phyloP scores from a whole-genome alignment of 2,888 invertebrate species.

The Tinea semifulvella region DNA sequence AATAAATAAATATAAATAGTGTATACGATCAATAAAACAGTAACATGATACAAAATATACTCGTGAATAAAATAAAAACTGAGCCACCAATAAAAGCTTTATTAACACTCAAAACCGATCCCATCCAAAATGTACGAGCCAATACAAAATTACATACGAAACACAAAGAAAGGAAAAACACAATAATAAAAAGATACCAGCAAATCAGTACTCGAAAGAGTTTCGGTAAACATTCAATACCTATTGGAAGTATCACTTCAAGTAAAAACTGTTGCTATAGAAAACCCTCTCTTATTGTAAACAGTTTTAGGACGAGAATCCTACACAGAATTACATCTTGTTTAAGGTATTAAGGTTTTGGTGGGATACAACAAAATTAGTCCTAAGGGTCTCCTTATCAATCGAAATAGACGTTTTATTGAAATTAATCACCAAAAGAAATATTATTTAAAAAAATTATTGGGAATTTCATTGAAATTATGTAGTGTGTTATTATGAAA shows the following conservation, averaged over 20 bases:
- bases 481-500: too few species aligned
- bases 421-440: too few species aligned
- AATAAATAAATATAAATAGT: too few species aligned
- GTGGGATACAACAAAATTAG: neutral
- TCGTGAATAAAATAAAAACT: too few species aligned
- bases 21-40: too few species aligned
- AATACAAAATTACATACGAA: conserved; percentile 1
- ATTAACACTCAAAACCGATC: neutral
- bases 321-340: too few species aligned
- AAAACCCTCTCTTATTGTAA: neutral
- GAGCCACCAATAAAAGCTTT: conserved; percentile 3
- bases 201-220: conserved; percentile 4
- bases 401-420: too few species aligned
- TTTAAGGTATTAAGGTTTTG: too few species aligned
- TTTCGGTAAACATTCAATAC: neutral
- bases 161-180: neutral
- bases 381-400: neutral
- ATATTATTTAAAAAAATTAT: too few species aligned
- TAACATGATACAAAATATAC: too few species aligned
- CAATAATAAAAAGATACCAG: conserved; percentile 8
- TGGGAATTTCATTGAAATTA: too few species aligned
- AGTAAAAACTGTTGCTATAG: neutral
- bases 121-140: neutral
- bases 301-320: neutral
- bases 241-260: neutral